phyloP scores from a whole-genome alignment of 2,888 invertebrate genomes.

The Lepidocyrtoides sp. region DNA sequence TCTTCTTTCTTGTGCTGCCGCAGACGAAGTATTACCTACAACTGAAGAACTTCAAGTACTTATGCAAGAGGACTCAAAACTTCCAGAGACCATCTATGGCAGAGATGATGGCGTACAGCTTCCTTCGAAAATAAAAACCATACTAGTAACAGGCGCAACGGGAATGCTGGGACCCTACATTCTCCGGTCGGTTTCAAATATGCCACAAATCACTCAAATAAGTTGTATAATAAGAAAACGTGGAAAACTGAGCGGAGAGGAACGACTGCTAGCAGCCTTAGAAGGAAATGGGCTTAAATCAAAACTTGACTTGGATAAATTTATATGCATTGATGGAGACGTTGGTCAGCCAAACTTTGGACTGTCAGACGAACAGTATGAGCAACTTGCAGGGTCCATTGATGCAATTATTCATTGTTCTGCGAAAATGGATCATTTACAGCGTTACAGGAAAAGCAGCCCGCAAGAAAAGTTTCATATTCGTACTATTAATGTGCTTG shows the following conservation, averaged over 20 bases:
- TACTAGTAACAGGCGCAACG: conserved; percentile 79
- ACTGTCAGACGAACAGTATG: conserved; percentile 36
- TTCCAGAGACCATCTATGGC: neutral
- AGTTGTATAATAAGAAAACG: conserved; percentile 67
- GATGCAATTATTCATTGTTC: conserved; percentile 76
- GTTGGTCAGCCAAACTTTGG: conserved; percentile 48
- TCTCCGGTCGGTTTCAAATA: conserved; percentile 50
- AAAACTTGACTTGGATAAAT: neutral
- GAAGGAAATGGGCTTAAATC: neutral
- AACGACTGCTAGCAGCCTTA: conserved; percentile 10
- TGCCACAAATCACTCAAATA: conserved; percentile 53
- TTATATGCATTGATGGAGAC: conserved; percentile 49
- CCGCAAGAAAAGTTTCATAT: conserved; percentile 58
- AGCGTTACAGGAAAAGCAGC: conserved; percentile 15
- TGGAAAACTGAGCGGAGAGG: neutral
- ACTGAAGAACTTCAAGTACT: conserved; percentile 51
- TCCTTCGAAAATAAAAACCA: conserved; percentile 59
- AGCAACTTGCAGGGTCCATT: conserved; percentile 33
- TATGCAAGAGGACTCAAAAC: conserved; percentile 50
- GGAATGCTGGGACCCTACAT: conserved; percentile 78
- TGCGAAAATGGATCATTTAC: conserved; percentile 71
- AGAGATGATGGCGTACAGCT: neutral
- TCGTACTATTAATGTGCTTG: conserved; percentile 77
- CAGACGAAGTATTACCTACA: neutral
- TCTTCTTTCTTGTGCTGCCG: conserved; percentile 15